Conservation (phyloP, 35 echinoderm and acorn worm species). For the Anneissia japonica region DNA sequence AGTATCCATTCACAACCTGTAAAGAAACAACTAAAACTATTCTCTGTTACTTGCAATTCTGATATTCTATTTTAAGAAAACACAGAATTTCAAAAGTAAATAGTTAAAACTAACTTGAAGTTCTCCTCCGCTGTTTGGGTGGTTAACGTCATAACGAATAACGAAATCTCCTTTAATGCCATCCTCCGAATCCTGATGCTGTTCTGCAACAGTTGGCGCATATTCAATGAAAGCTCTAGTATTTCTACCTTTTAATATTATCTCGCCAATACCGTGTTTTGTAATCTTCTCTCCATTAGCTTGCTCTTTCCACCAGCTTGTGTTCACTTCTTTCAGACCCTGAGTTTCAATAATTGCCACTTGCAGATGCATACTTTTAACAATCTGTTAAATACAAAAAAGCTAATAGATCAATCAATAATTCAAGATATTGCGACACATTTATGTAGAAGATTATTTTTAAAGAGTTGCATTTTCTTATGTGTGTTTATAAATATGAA, state of each 20-base stretch:
- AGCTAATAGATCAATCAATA: too few species aligned
- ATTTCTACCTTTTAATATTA: not conserved
- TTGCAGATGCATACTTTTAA: not conserved
- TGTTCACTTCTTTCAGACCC: not conserved
- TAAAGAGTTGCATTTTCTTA: too few species aligned
- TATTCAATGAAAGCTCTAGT: not conserved
- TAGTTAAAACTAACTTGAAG: slow-evolving; percentile 71
- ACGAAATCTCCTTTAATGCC: slow-evolving; percentile 64
- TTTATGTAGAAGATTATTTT: too few species aligned
- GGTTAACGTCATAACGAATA: slow-evolving; percentile 71
- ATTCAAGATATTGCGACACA: too few species aligned
- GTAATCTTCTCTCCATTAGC: not conserved
- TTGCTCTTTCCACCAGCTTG: not conserved
- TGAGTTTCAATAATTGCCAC: not conserved
- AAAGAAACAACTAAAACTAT: too few species aligned
- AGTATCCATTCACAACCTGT: slow-evolving; percentile 71
- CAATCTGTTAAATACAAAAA: too few species aligned
- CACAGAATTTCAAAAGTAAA: too few species aligned
- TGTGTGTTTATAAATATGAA: too few species aligned
- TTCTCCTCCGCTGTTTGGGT: slow-evolving; percentile 66
- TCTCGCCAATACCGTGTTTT: not conserved
- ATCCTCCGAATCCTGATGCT: not conserved
- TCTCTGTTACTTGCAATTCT: too few species aligned
- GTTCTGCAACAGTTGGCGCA: slow-evolving; percentile 16
- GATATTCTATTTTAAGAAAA: too few species aligned